Conservation (phyloP, 2,888 invertebrate genomes). For the Danaus chrysippus region DNA sequence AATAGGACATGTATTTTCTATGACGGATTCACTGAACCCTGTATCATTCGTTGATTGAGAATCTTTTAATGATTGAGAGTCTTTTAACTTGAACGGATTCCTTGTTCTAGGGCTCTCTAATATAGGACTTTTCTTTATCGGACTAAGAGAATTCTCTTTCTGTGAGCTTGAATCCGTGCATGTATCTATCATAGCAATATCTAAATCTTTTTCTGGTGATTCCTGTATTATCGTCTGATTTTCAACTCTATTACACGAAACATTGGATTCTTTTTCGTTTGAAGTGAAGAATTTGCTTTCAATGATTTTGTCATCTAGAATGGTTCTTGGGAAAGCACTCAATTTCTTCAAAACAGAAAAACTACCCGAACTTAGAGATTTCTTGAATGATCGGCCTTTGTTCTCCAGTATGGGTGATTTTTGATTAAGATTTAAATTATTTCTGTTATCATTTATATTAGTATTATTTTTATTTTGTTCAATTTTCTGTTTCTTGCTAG, state of each 20-base stretch:
- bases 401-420: slow-evolving; percentile 71
- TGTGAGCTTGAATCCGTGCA: slow-evolving; percentile 43
- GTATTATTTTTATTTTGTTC: slow-evolving; percentile 41
- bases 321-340: slow-evolving; percentile 74
- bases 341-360: slow-evolving; percentile 62
- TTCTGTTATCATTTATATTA: slow-evolving; percentile 40
- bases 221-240: slow-evolving; percentile 40
- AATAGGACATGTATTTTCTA: slow-evolving; percentile 64
- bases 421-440: slow-evolving; percentile 38
- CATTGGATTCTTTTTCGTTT: slow-evolving; percentile 30
- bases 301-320: slow-evolving; percentile 66
- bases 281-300: slow-evolving; percentile 80
- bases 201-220: slow-evolving; percentile 42
- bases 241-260: slow-evolving; percentile 18
- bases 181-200: slow-evolving; percentile 36
- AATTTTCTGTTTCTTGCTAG: slow-evolving; percentile 52
- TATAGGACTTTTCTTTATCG: slow-evolving; percentile 48
- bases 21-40: slow-evolving; percentile 48
- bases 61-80: slow-evolving; percentile 27
- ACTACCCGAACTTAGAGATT: slow-evolving; percentile 49
- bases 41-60: slow-evolving; percentile 29
- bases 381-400: slow-evolving; percentile 60
- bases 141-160: slow-evolving; percentile 18
- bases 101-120: slow-evolving; percentile 46
- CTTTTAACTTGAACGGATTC: slow-evolving; percentile 44